These are phyloP conservation scores for Grapholita molesta DNA, from an alignment of 1,140 invertebrate genomes.

Conservation along the genomic window DNA sequence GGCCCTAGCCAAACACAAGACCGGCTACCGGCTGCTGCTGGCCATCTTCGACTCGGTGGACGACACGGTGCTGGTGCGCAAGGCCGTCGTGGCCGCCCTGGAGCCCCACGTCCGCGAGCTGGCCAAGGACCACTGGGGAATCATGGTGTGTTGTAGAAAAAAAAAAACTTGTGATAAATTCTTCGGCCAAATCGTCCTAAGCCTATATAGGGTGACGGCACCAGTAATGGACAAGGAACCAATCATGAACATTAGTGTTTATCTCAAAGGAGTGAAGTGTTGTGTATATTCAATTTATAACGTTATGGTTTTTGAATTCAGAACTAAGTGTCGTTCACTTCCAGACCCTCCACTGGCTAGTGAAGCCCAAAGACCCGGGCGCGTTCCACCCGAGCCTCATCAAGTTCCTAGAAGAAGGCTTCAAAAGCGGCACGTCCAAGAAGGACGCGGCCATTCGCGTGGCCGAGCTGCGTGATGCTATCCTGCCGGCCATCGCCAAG, in stretches of 20 bases:
- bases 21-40: slow-evolving; percentile 90
- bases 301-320: too few species aligned
- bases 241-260: too few species aligned
- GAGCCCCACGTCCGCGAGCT: slow-evolving; percentile 85
- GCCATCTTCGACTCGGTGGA: slow-evolving; percentile 94
- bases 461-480: slow-evolving; percentile 85
- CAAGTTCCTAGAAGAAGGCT: slow-evolving; percentile 84
- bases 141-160: too few species aligned
- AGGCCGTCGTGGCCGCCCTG: slow-evolving; percentile 88
- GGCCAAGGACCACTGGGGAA: slow-evolving; percentile 85
- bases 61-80: slow-evolving; percentile 94
- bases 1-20: slow-evolving; percentile 90
- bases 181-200: too few species aligned
- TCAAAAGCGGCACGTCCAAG: slow-evolving; percentile 86
- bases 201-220: too few species aligned
- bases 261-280: too few species aligned
- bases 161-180: too few species aligned
- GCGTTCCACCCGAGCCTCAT: slow-evolving; percentile 88
- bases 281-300: too few species aligned
- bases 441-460: slow-evolving; percentile 86
- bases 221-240: too few species aligned
- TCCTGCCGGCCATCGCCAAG: slow-evolving; percentile 82
- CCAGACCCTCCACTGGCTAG: slow-evolving; percentile 87
- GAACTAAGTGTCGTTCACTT: slow-evolving; percentile 24
- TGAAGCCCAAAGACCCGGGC: slow-evolving; percentile 86